Conservation (phyloP, 1,140 invertebrate species). For the Littorina saxatilis region DNA sequence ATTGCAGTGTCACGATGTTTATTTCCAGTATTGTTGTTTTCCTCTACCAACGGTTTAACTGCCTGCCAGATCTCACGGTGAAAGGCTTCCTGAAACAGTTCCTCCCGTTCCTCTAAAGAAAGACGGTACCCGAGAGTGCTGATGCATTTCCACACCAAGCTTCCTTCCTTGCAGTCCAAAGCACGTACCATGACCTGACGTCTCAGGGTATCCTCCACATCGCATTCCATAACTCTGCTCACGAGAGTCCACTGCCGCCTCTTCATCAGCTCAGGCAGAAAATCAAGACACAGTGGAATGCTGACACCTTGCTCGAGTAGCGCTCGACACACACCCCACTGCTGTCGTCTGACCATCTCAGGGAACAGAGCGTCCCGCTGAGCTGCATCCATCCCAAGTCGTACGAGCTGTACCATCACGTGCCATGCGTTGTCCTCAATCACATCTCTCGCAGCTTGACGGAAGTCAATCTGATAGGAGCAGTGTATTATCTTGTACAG, state of each 20-base stretch:
- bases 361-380: background rate
- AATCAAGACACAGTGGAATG: background rate
- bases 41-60: conserved; percentile 1
- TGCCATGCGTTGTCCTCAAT: no score
- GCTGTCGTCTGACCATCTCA: background rate
- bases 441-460: no score
- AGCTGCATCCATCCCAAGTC: background rate
- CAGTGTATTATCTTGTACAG: no score
- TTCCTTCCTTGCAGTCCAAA: background rate
- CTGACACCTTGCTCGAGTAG: background rate
- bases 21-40: background rate
- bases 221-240: background rate
- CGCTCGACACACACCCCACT: background rate
- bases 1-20: background rate
- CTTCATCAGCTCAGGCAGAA: conserved; percentile 6
- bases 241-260: background rate
- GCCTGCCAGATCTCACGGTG: background rate
- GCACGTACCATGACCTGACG: background rate
- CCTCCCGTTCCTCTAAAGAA: background rate
- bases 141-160: background rate
- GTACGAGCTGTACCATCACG: conserved; percentile 1
- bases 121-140: background rate
- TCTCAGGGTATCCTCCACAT: background rate
- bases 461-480: no score
- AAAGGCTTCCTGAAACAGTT: background rate